Percentiles rank a stretch among this genome's conserved stretches.
Conservation (phyloP, 1,140 invertebrate species). For the Papilio machaon region DNA sequence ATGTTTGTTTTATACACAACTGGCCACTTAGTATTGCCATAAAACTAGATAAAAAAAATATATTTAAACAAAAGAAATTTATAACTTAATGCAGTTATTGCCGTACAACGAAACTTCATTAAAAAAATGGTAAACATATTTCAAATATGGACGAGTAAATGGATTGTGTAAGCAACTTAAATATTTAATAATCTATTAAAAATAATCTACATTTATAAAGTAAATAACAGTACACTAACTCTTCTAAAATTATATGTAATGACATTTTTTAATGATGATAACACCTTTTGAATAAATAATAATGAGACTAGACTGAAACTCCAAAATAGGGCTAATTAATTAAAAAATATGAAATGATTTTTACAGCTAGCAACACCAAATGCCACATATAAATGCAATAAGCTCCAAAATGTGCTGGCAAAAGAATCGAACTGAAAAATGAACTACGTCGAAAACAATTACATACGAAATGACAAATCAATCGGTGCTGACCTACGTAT, state of each 20-base stretch:
- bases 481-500: conserved; percentile 87
- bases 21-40: background rate
- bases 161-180: conserved; percentile 35
- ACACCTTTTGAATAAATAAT: background rate
- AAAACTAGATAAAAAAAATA: conserved; percentile 5
- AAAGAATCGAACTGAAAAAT: conserved; percentile 45
- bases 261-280: background rate
- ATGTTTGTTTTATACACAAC: background rate
- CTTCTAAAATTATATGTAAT: background rate
- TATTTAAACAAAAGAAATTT: background rate
- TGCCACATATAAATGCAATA: conserved; percentile 27
- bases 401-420: conserved; percentile 37
- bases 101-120: background rate
- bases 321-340: background rate
- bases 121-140: background rate
- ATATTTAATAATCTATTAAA: background rate
- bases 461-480: conserved; percentile 59
- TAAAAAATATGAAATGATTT: background rate
- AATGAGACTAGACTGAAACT: background rate
- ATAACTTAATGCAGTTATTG: background rate
- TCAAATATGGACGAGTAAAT: conserved; percentile 13
- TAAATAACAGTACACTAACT: background rate
- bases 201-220: conserved; percentile 1
- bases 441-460: conserved; percentile 44
- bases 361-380: conserved; percentile 23